Evolutionary conservation across 1,140 invertebrate genomes (phyloP), one percentile per base, ranked within the genome.

Genomic region (Drosophila insularis): DNA sequence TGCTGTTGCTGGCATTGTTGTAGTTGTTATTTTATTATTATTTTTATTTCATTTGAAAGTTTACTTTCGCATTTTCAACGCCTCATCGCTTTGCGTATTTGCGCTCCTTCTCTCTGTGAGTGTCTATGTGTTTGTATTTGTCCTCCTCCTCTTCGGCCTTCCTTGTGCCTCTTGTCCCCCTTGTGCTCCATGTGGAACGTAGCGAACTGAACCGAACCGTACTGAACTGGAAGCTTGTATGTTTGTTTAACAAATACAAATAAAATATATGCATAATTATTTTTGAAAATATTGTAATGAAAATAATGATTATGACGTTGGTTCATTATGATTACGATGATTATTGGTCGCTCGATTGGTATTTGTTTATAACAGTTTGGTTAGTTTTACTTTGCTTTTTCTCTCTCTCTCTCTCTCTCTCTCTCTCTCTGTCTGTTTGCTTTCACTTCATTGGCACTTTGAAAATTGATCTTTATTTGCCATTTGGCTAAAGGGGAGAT

Each of bases 241-340:
- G 80, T 90, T 89, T 90, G 86, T 85, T 89, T 78, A 80, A 64
- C 89, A 90, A 90, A 90, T 72, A 91, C 84, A 89, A 90, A 90
- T 90, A 90, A 89, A 89, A 86, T 82, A 86, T 76, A 86, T 86
- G 84, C 89, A 86, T 89, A 89, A 90, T 90, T 90, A 89, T 89
- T 90, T 90, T 81, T 68, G 76, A 87, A 90, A 90, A 89, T 89
- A 91, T 79, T 89, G 84, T 87, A 87, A 89, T 89, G 84, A 70
- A 89, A 72, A 55, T 67, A 63, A 61, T 81, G 84, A 80, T 89
- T 84, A 84, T 89, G 80, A 74, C 82, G 76, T 74, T 78, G 77
- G 68, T 68, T 64, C 70, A 68, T 85, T 80, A 81, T 81, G 71
- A 87, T 82, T 80, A 89, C 73, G 68, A 76, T 78, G 74, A 87